Conservation (phyloP, 1,140 invertebrate genomes). For the Ceratitis capitata region DNA sequence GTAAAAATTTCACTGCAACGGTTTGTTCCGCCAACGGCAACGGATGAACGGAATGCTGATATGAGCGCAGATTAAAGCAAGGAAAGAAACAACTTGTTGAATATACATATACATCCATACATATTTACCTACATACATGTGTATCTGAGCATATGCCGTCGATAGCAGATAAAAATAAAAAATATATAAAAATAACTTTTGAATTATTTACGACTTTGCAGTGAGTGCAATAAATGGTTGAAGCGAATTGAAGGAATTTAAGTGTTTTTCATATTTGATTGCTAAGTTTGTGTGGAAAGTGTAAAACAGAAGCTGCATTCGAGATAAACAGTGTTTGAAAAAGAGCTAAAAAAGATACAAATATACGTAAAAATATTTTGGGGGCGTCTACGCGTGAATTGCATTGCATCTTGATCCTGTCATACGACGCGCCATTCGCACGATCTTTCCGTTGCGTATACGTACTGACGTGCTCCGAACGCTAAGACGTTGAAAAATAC, state of each 20-base stretch:
- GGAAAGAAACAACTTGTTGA: constrained; percentile 27
- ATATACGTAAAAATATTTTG: background rate
- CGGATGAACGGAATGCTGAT: constrained; percentile 4
- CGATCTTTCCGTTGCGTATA: background rate
- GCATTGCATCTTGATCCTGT: background rate
- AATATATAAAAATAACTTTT: background rate
- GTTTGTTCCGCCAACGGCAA: constrained; percentile 39
- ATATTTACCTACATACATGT: too few species aligned
- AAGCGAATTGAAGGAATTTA: background rate
- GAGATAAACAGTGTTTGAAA: background rate
- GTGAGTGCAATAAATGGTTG: background rate
- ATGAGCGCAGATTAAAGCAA: background rate
- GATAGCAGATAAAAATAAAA: constrained; percentile 3
- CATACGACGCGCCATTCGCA: background rate
- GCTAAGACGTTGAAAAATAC: background rate
- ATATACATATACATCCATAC: constrained; percentile 30
- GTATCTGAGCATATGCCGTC: too few species aligned
- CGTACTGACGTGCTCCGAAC: background rate
- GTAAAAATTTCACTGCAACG: constrained; percentile 48
- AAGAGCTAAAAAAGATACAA: background rate
- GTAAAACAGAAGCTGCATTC: background rate
- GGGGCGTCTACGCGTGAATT: background rate
- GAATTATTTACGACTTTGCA: background rate
- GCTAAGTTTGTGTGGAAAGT: background rate
- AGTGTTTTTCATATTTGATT: background rate